These are phyloP conservation scores for Dryadula phaetusa DNA, from an alignment of 2,888 invertebrate genomes.

Conservation along the genomic window DNA sequence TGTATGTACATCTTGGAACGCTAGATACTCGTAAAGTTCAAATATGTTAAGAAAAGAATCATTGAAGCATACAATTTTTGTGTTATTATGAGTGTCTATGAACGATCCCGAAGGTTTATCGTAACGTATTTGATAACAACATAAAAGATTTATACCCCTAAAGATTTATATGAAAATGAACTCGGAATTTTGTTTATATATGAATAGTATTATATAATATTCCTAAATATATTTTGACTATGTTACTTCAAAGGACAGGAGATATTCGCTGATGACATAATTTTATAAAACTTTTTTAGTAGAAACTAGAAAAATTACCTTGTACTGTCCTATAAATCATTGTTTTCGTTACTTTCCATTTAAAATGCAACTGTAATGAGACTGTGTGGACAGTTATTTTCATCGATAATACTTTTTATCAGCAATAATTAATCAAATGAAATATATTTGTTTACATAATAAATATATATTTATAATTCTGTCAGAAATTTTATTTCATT, in stretches of 20 bases:
- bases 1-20: not conserved
- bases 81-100: slow-evolving; percentile 12
- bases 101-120: slow-evolving; percentile 1
- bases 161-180: not conserved
- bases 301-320: too few relatives aligned
- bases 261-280: too few relatives aligned
- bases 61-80: not conserved
- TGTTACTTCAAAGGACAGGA: too few relatives aligned
- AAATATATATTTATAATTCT: too few relatives aligned
- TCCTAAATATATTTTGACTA: slow-evolving; percentile 35
- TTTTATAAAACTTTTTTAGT: too few relatives aligned
- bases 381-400: slow-evolving; percentile 55
- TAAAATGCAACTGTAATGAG: slow-evolving; percentile 56
- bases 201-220: not conserved
- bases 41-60: slow-evolving; percentile 11
- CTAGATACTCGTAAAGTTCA: too few relatives aligned
- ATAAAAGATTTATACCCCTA: not conserved
- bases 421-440: slow-evolving; percentile 47
- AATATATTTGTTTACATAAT: not conserved
- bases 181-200: not conserved
- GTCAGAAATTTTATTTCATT: not conserved
- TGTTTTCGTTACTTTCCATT: slow-evolving; percentile 68
- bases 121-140: not conserved
- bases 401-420: slow-evolving; percentile 66
- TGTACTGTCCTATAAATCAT: too few relatives aligned